Percentiles rank a stretch among this genome's conserved stretches.
Conservation (phyloP, 2,797 vertebrate genomes). For the Phylloscopus collybita region DNA sequence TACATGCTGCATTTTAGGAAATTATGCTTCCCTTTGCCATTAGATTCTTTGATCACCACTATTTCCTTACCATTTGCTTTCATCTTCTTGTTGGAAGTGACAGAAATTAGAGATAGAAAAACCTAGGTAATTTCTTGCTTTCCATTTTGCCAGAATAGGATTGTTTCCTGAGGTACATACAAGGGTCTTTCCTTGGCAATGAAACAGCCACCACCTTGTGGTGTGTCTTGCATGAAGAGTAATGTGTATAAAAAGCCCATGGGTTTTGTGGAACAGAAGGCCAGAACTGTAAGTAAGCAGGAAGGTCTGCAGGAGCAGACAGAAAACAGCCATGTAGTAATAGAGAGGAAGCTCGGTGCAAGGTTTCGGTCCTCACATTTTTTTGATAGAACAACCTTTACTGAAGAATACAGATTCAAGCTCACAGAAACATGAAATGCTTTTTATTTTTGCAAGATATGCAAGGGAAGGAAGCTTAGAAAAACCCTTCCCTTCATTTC, state of each 20-base stretch:
- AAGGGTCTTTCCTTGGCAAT: background rate
- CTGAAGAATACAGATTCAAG: background rate
- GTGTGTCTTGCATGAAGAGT: background rate
- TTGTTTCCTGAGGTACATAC: rapidly evolving
- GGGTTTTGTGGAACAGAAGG: background rate
- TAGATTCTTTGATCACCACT: background rate
- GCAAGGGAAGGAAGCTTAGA: background rate
- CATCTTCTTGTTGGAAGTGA: background rate
- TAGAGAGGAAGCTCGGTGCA: background rate
- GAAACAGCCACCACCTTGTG: background rate
- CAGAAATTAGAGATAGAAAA: background rate
- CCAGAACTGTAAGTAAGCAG: background rate
- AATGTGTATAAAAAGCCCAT: rapidly evolving
- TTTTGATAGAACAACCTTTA: background rate
- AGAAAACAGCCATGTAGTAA: background rate
- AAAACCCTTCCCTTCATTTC: background rate
- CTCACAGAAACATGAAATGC: background rate
- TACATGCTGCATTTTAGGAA: background rate
- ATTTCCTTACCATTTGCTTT: background rate
- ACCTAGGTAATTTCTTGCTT: background rate
- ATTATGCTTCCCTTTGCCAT: background rate
- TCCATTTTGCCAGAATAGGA: background rate
- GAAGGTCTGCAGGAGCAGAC: background rate
- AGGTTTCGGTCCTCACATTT: background rate
- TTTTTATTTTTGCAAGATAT: background rate